Evolutionary conservation across 2,888 invertebrate genomes (phyloP), one percentile per base, ranked within the genome.

Genomic region (Luperina nickerlii): DNA sequence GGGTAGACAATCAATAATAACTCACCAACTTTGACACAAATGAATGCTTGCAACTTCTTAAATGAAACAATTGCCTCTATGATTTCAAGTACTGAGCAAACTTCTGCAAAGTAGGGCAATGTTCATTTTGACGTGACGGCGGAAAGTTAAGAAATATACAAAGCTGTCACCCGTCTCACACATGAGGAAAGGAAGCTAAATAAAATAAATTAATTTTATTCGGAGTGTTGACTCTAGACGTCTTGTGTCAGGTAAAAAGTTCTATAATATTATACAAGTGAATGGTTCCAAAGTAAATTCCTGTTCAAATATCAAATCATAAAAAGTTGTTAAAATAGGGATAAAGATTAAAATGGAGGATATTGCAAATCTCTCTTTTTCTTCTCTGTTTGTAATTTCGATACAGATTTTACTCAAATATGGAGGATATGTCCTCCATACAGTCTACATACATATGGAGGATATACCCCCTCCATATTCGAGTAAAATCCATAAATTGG

Each of bases 151-250:
- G 51, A 70, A 66, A 66, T 79, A 65, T 60, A 67, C 32, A 74
- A 83, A 83, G 62, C 51, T 73, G 83, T 65, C 83, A 45, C 9
- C 42, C 73, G 32, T 42, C n/a, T 24, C n/a, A 32, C 15, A 38
- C 32, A 38, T 27, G 32, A 63, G 18, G 27, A 69, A 63, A 27
- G 15, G 45, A 18, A 63, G 63, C 38, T 54, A 78, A 78, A 69
- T 78, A 69, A 48, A 65, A 83, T 83, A 38, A 38, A 83, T 82
- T 45, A 27, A 45, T 72, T 72, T 71, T 63, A 60, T 83, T 60
- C 62, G 11, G 32, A 57, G n/a, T 65, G 77, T 63, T 51, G 42
- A 74, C 48, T 63, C 11, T 8, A 45, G 45, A 48, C 13, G n/a
- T 70, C 42, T 57, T 24, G 38, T n/a, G 54, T 9, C 7, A 38